A percentile compares a stretch with the other conserved stretches of the same genome.
Conservation (phyloP, 2,888 invertebrate species). For the Polia nebulosa region DNA sequence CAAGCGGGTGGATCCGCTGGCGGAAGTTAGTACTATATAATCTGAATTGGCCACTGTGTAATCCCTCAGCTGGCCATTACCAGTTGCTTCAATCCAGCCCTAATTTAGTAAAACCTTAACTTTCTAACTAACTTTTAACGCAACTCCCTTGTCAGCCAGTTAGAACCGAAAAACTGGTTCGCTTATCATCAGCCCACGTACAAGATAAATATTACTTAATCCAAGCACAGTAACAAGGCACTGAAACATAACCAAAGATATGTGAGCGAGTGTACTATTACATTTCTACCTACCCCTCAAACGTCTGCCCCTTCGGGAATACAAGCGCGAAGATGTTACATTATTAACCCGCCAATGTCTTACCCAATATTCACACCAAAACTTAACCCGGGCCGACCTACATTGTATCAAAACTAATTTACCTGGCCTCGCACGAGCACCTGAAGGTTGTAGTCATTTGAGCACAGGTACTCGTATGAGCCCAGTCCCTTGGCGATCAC, state of each 20-base stretch:
- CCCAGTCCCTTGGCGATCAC: slow-evolving; percentile 6
- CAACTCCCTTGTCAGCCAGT: slow-evolving; percentile 3
- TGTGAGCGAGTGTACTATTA: background rate
- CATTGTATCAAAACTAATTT: slow-evolving; percentile 27
- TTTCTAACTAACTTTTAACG: background rate
- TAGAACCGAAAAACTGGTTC: background rate
- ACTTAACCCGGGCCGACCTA: background rate
- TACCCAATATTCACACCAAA: slow-evolving; percentile 13
- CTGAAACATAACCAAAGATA: background rate
- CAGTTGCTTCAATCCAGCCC: no score
- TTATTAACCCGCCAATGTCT: slow-evolving; percentile 21
- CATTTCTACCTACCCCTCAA: background rate
- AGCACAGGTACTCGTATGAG: background rate
- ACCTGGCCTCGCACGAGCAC: background rate
- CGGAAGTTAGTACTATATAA: background rate
- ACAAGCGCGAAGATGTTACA: slow-evolving; percentile 9
- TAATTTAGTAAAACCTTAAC: background rate
- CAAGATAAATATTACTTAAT: background rate
- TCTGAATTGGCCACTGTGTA: background rate
- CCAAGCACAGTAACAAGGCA: background rate
- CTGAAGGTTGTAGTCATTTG: slow-evolving; percentile 1
- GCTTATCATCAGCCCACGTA: background rate
- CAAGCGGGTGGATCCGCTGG: no score
- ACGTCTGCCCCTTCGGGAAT: background rate
- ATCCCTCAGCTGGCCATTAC: background rate